These are phyloP conservation scores for Saccopteryx bilineata DNA, from an alignment of 2,113 vertebrate genomes.

Conservation along the genomic window DNA sequence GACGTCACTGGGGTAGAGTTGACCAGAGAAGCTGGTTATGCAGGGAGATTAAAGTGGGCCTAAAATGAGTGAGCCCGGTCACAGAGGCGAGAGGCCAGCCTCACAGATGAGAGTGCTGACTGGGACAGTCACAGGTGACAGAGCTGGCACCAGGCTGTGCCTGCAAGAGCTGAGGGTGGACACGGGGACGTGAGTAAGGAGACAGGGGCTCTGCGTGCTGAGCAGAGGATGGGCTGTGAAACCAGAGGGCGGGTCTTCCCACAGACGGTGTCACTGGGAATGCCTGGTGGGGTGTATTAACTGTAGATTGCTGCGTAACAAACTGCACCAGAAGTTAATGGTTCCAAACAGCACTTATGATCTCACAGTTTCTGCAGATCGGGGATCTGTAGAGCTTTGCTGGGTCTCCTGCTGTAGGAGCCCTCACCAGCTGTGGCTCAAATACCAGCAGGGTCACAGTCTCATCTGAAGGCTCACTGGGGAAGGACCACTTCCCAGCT, in stretches of 20 bases:
- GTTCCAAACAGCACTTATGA: background rate
- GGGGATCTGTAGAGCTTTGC: background rate
- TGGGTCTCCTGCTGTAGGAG: background rate
- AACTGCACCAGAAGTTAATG: background rate
- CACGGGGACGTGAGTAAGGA: accelerated
- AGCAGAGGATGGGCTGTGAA: accelerated
- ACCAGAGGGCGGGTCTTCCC: background rate
- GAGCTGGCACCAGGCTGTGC: background rate
- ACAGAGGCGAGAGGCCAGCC: background rate
- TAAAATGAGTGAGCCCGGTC: background rate
- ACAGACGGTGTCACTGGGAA: background rate
- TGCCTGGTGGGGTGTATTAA: too few species aligned
- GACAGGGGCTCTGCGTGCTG: background rate
- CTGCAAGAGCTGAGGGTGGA: background rate
- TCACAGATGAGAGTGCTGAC: background rate
- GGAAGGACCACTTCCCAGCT: background rate
- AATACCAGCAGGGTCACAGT: accelerated
- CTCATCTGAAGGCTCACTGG: background rate
- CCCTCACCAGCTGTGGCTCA: background rate
- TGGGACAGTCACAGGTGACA: background rate
- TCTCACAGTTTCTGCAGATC: background rate
- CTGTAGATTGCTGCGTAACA: accelerated
- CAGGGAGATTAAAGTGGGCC: background rate
- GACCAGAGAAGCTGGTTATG: background rate
- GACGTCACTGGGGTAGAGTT: background rate